Base-by-base conservation (phyloP, 2,888 invertebrate species). In the Macrophya alboannulata region DNA sequence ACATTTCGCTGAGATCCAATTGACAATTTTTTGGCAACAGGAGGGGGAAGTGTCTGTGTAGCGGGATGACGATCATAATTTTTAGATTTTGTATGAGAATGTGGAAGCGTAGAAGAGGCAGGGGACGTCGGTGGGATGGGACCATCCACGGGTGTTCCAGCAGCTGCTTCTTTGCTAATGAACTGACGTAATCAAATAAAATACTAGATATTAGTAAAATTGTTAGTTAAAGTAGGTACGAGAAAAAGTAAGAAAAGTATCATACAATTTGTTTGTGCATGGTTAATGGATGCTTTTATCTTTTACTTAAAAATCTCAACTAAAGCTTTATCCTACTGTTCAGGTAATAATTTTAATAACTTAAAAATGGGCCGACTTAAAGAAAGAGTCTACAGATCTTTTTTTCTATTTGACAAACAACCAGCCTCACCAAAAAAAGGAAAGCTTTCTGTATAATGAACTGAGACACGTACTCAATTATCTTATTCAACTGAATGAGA, bases 71-170 rank as follows among this genome's bases (percentile, higher is more conserved):
- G 86, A 86, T 92, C 89, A 85, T 90, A 87, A 89, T 89, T 88
- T 77, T 88, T 89, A 40, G 90, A 87, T 21, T 72, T 83, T 88
- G 84, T 76, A 88, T 88, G 85, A 86, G 88, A 84, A 86, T 87
- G 86, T 43, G 82, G 65, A 17, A 85, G 86, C 81, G 86, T 79
- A 82, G 83, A 83, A 68, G 71, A 83, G 86, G 71, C 86, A 86
- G 88, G 82, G 86, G 89, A 86, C 71, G 88, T 87, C 84, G 90
- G 88, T 77, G 91, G 86, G 86, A 87, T 43, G 62, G 89, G 90
- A 89, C 87, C 87, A 89, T 92, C 93, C 91, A 91, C 91, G 89
- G 91, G 90, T 85, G 92, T 91, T 87, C 92, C 93, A 51, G 81
- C 62, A 87, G 88, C 87, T 86, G 90, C 91, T 88, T 90, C 89